Base-by-base conservation (phyloP, 2,888 invertebrate species). In the Coleophora flavipennella region DNA sequence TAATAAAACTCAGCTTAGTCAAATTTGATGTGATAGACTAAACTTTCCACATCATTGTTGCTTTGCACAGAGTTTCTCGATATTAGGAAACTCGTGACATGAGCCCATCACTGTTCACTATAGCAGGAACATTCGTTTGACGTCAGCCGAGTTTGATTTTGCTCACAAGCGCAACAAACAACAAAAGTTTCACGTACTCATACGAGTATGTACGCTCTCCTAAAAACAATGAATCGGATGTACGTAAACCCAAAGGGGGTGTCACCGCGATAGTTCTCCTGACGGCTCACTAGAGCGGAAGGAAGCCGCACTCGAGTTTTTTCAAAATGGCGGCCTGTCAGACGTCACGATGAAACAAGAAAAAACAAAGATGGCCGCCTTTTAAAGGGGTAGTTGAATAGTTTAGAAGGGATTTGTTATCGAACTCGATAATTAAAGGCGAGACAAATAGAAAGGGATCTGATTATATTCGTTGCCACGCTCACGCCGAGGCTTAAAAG, bases 311-410 rank as follows among this genome's bases (percentile, higher is more conserved):
- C 77, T 80, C 64, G 63, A 79, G 72, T 67, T 81, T 76, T 83
- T 83, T 74, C 76, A 84, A 84, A 79, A 84, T 84, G 84, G 84
- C 84, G 58, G 71, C 73, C 60, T 80, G 72, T 75, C 77, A 80
- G 59, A 73, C 63, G 68, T 78, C 72, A 78, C 55, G 63, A 59
- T 76, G 72, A 73, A 68, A 69, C 62, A 64, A 57, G 55, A 72
- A 71, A 67, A 62, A 67, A 67, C 63, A 67, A 83, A 81, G 68
- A 83, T 83, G 83, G 83, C 76, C 51, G 66, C 56, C 43, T 38
- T 28, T 50, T 59, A 63, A 71, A 68, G 58, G 72, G 73, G 68
- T 67, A 59, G 53, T 49, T 51, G 55, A 59, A 59, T 63, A 47
- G 55, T 59, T 66, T 56, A 57, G 51, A 46, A 49, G 52, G 49